These are phyloP conservation scores for Caenorhabditis drosophilae DNA, from an alignment of 2,888 invertebrate species.

Conservation along the genomic window DNA sequence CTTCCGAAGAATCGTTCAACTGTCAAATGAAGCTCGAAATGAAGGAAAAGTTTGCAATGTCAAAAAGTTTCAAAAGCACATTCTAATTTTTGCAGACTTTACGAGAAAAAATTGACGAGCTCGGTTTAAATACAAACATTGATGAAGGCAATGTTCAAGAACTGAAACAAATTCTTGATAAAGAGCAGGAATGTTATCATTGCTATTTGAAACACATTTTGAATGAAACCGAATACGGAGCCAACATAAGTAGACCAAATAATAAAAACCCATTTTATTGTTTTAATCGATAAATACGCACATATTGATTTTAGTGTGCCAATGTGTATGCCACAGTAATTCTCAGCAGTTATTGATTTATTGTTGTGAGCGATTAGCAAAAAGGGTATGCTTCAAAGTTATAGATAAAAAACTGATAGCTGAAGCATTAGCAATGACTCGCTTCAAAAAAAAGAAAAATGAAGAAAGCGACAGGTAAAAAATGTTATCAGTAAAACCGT, in stretches of 20 bases:
- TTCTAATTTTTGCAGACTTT: constrained; percentile 10
- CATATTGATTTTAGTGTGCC: constrained; percentile 2
- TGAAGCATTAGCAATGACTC: constrained; percentile 1
- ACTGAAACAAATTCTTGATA: constrained; percentile 9
- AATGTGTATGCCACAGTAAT: constrained; percentile 8
- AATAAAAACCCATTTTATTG: too few species aligned
- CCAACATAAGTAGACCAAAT: not conserved
- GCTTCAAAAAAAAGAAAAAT: constrained; percentile 1
- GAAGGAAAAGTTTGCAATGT: constrained; percentile 22
- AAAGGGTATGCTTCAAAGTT: constrained; percentile 12
- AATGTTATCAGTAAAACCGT: not conserved
- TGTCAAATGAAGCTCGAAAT: constrained; percentile 30
- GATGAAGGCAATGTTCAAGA: constrained; percentile 1
- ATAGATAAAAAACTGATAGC: constrained; percentile 2
- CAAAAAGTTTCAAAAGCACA: not conserved
- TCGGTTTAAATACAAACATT: constrained; percentile 2
- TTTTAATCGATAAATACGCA: too few species aligned
- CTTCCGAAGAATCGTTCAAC: constrained; percentile 36
- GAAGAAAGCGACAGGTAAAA: not conserved
- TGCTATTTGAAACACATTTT: constrained; percentile 12
- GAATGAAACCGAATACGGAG: constrained; percentile 1
- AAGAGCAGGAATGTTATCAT: constrained; percentile 8
- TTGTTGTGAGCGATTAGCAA: constrained; percentile 2
- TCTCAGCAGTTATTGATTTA: constrained; percentile 6
- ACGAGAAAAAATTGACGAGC: constrained; percentile 5